phyloP scores from a whole-genome alignment of 1,140 invertebrate genomes.

The Coptotermes formosanus region DNA sequence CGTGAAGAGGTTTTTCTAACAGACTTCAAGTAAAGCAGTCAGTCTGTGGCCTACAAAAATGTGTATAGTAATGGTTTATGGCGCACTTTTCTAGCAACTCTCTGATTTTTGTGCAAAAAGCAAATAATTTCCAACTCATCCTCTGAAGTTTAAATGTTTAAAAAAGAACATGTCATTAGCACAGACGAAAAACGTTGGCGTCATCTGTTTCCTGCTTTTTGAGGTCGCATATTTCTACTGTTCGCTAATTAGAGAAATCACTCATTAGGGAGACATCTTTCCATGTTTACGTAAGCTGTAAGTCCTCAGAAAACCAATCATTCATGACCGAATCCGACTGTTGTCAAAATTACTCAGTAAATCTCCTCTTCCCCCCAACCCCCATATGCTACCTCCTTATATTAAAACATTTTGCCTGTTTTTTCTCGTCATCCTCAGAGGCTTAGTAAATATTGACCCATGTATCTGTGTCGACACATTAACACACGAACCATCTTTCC shows the following conservation, averaged over 20 bases:
- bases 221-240: background rate
- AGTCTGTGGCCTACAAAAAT: no score
- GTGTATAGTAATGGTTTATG: no score
- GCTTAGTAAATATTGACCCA: background rate
- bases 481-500: background rate
- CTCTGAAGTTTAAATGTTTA: background rate
- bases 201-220: background rate
- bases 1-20: no score
- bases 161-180: background rate
- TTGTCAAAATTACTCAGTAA: background rate
- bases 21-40: no score
- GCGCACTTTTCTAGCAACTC: background rate
- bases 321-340: background rate
- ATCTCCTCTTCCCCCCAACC: no score
- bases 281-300: no score
- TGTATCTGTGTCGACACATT: background rate
- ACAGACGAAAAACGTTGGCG: background rate
- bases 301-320: background rate
- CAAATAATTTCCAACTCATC: background rate
- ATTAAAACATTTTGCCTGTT: background rate
- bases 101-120: background rate
- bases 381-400: background rate
- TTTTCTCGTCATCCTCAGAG: background rate
- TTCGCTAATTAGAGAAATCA: background rate
- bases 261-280: background rate